Percentiles rank a stretch among this genome's conserved stretches.
These are phyloP conservation scores for Syrphus vitripennis DNA, from an alignment of 2,888 invertebrate genomes.

Conservation along the genomic window DNA sequence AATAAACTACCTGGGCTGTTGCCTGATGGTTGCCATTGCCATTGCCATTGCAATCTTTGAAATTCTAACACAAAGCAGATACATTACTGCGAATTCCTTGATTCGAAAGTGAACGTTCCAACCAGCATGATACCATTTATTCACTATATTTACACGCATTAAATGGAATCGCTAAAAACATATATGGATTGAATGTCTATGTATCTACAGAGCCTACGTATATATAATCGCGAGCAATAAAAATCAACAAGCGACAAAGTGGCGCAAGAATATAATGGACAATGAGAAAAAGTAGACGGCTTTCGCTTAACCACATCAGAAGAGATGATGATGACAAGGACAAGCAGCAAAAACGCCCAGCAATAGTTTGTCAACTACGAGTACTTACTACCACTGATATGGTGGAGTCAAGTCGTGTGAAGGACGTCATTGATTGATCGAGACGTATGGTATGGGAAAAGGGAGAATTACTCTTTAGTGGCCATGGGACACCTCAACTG, in stretches of 20 bases:
- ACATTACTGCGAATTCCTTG: conserved; percentile 45
- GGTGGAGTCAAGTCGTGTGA: conserved; percentile 29
- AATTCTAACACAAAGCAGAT: conserved; percentile 46
- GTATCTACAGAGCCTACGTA: neutral
- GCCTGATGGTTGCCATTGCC: neutral
- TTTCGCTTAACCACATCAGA: conserved; percentile 9
- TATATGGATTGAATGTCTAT: neutral
- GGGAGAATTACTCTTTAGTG: neutral
- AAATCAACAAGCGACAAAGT: conserved; percentile 67
- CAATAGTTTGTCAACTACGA: conserved; percentile 37
- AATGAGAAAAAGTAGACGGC: conserved; percentile 28
- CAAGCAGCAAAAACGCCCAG: conserved; percentile 13
- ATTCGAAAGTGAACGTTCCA: conserved; percentile 55
- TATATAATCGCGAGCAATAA: conserved; percentile 46
- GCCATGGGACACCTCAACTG: neutral
- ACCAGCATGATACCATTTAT: conserved; percentile 24
- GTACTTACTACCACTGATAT: neutral
- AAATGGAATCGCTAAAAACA: neutral
- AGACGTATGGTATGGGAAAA: neutral
- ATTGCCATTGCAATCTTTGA: conserved; percentile 29
- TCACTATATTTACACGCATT: conserved; percentile 15
- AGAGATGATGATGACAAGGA: conserved; percentile 41
- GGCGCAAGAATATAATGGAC: conserved; percentile 62
- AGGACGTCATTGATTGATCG: conserved; percentile 55
- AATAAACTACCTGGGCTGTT: neutral